Evolutionary conservation across 2,797 vertebrate genomes (phyloP).

Genomic region (Phrynocephalus vlangalii): DNA sequence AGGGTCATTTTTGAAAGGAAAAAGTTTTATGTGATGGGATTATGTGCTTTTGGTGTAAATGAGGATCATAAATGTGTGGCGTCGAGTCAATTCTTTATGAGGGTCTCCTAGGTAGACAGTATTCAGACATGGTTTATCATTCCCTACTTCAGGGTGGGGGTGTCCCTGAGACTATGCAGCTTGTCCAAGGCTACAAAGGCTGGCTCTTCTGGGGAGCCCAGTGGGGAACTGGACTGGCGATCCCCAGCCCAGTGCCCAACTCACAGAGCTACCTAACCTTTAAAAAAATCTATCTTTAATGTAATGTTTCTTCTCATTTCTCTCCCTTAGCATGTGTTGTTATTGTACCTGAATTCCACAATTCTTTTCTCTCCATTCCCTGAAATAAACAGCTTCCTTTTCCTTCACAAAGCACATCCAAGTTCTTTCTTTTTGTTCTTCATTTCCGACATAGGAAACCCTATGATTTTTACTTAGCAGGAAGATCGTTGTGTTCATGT

Average conservation of each 20-base stretch:
- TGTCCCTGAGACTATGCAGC: too few relatives aligned
- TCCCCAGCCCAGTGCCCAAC: too few relatives aligned
- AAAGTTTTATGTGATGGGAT: background rate
- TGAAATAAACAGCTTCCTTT: background rate
- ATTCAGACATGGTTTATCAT: too few relatives aligned
- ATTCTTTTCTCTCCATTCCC: background rate
- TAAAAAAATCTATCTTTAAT: constrained; percentile 6
- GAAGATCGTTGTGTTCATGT: background rate
- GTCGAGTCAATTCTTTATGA: too few relatives aligned
- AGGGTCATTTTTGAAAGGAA: background rate
- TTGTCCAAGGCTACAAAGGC: too few relatives aligned
- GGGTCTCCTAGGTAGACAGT: too few relatives aligned
- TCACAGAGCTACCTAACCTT: background rate
- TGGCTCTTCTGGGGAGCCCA: too few relatives aligned
- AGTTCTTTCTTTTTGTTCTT: background rate
- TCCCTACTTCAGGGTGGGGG: too few relatives aligned
- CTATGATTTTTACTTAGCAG: background rate
- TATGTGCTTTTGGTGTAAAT: background rate
- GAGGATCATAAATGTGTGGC: too few relatives aligned
- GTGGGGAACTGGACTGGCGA: too few relatives aligned
- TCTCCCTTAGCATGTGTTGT: constrained; percentile 5
- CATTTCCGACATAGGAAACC: background rate
- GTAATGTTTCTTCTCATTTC: constrained; percentile 35
- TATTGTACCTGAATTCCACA: background rate
- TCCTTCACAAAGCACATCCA: background rate